Evolutionary conservation across 2,797 vertebrate genomes (phyloP).

Genomic region (Salmo trutta): DNA sequence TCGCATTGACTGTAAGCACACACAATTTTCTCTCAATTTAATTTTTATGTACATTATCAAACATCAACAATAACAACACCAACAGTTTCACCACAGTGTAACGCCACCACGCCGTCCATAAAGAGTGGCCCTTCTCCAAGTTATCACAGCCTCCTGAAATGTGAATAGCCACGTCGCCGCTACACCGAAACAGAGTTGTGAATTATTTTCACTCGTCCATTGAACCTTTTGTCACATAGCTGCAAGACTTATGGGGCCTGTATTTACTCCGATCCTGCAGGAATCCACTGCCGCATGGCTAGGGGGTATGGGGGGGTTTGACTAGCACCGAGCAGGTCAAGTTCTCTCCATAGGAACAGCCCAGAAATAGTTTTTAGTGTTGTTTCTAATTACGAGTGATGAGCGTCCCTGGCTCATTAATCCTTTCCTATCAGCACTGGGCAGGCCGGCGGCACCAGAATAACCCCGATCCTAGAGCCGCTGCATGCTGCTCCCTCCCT

Average conservation of each 20-base stretch:
- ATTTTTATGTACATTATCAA: background rate
- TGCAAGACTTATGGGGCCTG: slow-evolving; percentile 66
- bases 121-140: slow-evolving; percentile 12
- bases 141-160: slow-evolving; percentile 48
- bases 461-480: slow-evolving; percentile 86
- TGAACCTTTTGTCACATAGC: slow-evolving; percentile 65
- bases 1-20: background rate
- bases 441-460: slow-evolving; percentile 84
- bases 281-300: slow-evolving; percentile 57
- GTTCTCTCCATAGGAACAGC: slow-evolving; percentile 83
- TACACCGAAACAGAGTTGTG: slow-evolving; percentile 46
- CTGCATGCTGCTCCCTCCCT: slow-evolving; percentile 56
- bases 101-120: background rate
- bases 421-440: slow-evolving; percentile 84
- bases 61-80: slow-evolving; percentile 34
- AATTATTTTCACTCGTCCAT: slow-evolving; percentile 58
- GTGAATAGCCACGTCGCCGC: slow-evolving; percentile 40
- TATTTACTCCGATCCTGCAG: slow-evolving; percentile 75
- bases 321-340: slow-evolving; percentile 73
- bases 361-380: slow-evolving; percentile 83
- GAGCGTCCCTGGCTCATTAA: slow-evolving; percentile 86
- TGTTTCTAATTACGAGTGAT: slow-evolving; percentile 90
- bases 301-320: slow-evolving; percentile 36
- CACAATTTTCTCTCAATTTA: background rate
- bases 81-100: slow-evolving; percentile 15